Conservation (phyloP, 2,797 vertebrate species). For the Apogon hyalosoma region DNA sequence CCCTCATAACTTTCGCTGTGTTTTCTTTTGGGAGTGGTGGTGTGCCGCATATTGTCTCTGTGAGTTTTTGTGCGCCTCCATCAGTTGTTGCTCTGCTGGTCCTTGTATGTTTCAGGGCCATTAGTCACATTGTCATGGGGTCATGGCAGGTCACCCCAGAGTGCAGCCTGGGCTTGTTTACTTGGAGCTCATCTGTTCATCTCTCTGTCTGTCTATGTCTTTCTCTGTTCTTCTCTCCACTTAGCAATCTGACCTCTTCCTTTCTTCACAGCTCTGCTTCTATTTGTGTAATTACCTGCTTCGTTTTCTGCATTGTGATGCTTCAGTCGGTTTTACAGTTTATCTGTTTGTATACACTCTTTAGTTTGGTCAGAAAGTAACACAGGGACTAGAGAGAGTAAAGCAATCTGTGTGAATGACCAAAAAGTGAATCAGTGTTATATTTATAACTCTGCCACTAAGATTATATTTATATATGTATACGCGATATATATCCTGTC, state of each 20-base stretch:
- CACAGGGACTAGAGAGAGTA: no score
- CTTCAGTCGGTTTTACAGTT: neutral
- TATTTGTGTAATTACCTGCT: conserved; percentile 33
- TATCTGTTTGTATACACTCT: neutral
- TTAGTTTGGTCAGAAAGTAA: neutral
- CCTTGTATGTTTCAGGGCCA: conserved; percentile 60
- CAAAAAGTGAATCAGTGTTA: conserved; percentile 21
- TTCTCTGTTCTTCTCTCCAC: conserved; percentile 30
- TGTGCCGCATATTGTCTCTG: neutral
- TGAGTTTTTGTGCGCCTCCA: conserved; percentile 34
- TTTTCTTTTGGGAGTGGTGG: conserved; percentile 21
- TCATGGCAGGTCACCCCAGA: conserved; percentile 53
- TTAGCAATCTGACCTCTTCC: conserved; percentile 26
- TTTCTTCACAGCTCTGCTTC: conserved; percentile 19
- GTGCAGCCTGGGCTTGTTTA: conserved; percentile 64
- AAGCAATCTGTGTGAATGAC: no score
- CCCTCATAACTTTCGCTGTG: neutral
- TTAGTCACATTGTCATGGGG: conserved; percentile 74
- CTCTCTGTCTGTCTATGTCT: conserved; percentile 31
- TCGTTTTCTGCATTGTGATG: neutral
- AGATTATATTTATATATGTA: no score
- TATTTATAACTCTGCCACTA: neutral
- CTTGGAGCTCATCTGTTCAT: conserved; percentile 60
- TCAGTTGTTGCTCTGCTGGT: conserved; percentile 41
- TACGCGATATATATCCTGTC: no score